Conservation (phyloP, 2,113 vertebrate genomes). For the Brachyistius frenatus region DNA sequence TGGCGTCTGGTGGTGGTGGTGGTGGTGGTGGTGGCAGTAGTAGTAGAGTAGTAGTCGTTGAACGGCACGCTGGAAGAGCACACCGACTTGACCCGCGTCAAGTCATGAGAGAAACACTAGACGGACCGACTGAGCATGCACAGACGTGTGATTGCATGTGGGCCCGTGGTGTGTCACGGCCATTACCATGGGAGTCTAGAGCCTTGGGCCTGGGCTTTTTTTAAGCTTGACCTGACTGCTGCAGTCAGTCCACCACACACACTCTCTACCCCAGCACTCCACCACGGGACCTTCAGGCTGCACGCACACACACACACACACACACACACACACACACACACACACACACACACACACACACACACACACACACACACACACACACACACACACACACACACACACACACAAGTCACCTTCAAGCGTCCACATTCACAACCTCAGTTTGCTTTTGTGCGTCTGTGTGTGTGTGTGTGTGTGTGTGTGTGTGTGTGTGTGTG, state of each 20-base stretch:
- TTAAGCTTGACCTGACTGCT: constrained; percentile 64
- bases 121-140: constrained; percentile 6
- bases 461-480: constrained; percentile 18
- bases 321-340: too few species aligned
- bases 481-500: constrained; percentile 5
- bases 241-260: constrained; percentile 34
- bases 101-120: not conserved
- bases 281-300: constrained; percentile 58
- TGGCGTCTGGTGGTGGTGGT: too few species aligned
- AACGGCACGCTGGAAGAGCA: too few species aligned
- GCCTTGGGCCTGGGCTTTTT: constrained; percentile 65
- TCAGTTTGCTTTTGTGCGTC: constrained; percentile 26
- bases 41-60: too few species aligned
- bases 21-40: too few species aligned
- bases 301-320: constrained; percentile 10
- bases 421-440: constrained; percentile 52
- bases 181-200: constrained; percentile 42
- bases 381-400: constrained; percentile 27
- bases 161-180: constrained; percentile 54
- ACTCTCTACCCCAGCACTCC: constrained; percentile 16
- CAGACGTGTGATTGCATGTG: constrained; percentile 24
- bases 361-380: too few species aligned
- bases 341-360: too few species aligned
- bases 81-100: too few species aligned
- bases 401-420: constrained; percentile 69